Conservation (phyloP, 2,888 invertebrate genomes). For the Fissipunctia ypsillon region DNA sequence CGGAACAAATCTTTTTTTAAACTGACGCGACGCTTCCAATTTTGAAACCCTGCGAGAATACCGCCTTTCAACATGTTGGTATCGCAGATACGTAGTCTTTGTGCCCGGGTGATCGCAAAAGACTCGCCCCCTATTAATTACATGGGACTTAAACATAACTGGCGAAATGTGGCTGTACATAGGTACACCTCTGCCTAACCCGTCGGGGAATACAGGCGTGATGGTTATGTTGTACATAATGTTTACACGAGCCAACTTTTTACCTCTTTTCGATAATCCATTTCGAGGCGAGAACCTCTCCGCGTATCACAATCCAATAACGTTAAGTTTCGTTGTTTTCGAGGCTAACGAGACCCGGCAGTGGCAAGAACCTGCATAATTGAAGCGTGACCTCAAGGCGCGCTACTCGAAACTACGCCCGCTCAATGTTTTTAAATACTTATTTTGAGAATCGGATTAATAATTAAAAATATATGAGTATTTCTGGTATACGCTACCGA, state of each 20-base stretch:
- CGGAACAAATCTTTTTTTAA: not conserved
- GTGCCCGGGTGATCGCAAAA: not conserved
- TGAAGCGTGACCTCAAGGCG: conserved; percentile 34
- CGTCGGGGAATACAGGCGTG: not conserved
- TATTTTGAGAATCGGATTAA: conserved; percentile 16
- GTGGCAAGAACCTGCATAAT: conserved; percentile 27
- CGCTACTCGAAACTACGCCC: not conserved
- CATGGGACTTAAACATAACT: not conserved
- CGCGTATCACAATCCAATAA: not conserved
- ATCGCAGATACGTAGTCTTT: not conserved
- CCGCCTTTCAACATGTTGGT: not conserved
- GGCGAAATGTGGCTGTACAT: too few species aligned
- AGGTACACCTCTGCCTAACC: not conserved
- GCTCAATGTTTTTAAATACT: conserved; percentile 1
- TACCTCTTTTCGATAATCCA: not conserved
- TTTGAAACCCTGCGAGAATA: not conserved
- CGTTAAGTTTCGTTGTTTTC: conserved; percentile 27
- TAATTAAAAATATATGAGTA: conserved; percentile 1
- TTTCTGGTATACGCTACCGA: not conserved
- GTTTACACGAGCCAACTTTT: not conserved
- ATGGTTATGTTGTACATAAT: too few species aligned
- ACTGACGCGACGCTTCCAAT: not conserved
- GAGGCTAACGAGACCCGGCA: conserved; percentile 48
- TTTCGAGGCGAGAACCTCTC: not conserved
- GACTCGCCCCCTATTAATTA: not conserved